phyloP scores from a whole-genome alignment of 2,113 vertebrate species.

The Takifugu bimaculatus region DNA sequence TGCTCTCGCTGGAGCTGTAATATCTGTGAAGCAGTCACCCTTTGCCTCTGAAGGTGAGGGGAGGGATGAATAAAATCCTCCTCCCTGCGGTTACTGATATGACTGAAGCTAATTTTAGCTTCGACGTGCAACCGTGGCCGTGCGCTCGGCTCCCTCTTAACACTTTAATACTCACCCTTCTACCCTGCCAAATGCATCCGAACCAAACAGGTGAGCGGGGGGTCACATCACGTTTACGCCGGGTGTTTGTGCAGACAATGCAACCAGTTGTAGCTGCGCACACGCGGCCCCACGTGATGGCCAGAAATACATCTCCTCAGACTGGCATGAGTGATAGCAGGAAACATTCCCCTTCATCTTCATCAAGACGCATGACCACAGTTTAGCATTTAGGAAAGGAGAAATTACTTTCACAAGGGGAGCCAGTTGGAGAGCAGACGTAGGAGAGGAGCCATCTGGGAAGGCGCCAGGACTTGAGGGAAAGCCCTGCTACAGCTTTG shows the following conservation, averaged over 20 bases:
- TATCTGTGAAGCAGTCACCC: not conserved
- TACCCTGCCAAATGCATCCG: constrained; percentile 50
- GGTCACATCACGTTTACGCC: constrained; percentile 27
- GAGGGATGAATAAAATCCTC: not conserved
- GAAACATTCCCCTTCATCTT: constrained; percentile 3
- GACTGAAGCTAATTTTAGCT: not conserved
- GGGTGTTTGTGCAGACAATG: constrained; percentile 25
- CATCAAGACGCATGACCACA: constrained; percentile 13
- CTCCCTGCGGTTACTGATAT: not conserved
- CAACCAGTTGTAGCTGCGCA: constrained; percentile 6
- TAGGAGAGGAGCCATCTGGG: constrained; percentile 16
- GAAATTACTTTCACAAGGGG: constrained; percentile 1
- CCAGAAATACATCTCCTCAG: constrained; percentile 4
- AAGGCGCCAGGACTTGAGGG: constrained; percentile 22
- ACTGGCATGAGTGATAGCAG: not conserved
- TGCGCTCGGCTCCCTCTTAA: constrained; percentile 22
- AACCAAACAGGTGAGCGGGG: constrained; percentile 45
- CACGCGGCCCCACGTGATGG: not conserved
- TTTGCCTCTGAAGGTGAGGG: not conserved
- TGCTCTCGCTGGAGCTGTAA: not conserved
- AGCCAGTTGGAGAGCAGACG: constrained; percentile 16
- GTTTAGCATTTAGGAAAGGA: constrained; percentile 4
- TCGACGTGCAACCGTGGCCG: not conserved
- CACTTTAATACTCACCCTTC: constrained; percentile 43
- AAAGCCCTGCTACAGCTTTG: constrained; percentile 15